Evolutionary conservation across 1,140 invertebrate genomes (phyloP), one percentile per base, ranked within the genome.

Genomic region (Elysia chlorotica): DNA sequence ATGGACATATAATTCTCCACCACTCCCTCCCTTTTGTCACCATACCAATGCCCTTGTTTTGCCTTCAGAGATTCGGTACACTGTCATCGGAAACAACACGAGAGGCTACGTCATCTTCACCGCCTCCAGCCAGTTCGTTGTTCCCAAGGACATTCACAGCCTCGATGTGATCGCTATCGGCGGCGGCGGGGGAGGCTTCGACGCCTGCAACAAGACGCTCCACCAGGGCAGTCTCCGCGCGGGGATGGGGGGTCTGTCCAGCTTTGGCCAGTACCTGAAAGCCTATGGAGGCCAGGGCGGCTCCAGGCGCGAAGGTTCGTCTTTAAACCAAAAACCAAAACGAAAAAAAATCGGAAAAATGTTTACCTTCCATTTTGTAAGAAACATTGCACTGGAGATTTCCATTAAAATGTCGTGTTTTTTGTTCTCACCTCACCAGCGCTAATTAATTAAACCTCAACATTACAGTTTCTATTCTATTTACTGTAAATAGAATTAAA

Each of bases 141-240:
- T 76, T 0, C 75, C 75, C 19, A 31, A 23, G n/a, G 62, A 30
- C 10, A n/a, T 74, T 1, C 35, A 30, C 14, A n/a, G 59, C 6
- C 33, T 76, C 2, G 65, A 76, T 35, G 75, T 76, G 17, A 59
- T 76, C 21, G 70, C 66, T 67, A 76, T 76, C 21, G 75, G 75
- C 1, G 75, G 71, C 14, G 75, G 75, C 21, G 75, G 75, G 5
- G 75, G 75, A 1, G 75, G 75, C 0, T 68, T 61, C 38, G 69
- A 75, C 36, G 31, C 48, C 5, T 66, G 65, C 48, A 36, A 73
- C 36, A 57, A 48, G 33, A 23, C 54, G n/a, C n/a, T 54, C 3
- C 36, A n/a, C 21, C 23, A 63, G 30, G 21, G 28, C 35, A 31
- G 38, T 25, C n/a, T 17, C 2, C 57, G 37, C 0, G 69, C 69